Percentiles rank a stretch among this genome's conserved stretches.
phyloP scores from a whole-genome alignment of 2,888 invertebrate species.

The Drosophila meridiana region DNA sequence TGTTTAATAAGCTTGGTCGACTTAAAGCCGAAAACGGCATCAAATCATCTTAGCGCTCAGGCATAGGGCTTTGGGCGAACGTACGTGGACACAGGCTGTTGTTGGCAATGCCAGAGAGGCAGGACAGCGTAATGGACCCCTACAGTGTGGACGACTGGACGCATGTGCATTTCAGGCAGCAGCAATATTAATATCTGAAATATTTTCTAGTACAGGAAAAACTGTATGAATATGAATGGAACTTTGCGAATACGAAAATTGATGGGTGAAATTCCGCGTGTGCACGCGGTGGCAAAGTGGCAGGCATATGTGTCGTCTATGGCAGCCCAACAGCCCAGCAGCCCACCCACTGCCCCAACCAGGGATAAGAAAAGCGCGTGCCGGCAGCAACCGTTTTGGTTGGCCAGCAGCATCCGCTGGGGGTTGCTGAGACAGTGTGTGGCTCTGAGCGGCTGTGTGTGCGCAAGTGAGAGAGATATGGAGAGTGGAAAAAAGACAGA shows the following conservation, averaged over 20 bases:
- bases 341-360: constrained; percentile 7
- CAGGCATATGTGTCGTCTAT: constrained; percentile 18
- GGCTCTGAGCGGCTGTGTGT: constrained; percentile 8
- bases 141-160: constrained; percentile 20
- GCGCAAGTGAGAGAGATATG: constrained; percentile 25
- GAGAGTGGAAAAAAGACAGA: constrained; percentile 14
- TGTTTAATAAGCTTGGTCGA: constrained; percentile 27
- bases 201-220: constrained; percentile 40
- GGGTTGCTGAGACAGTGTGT: constrained; percentile 55
- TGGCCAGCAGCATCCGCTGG: constrained; percentile 72
- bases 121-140: constrained; percentile 12
- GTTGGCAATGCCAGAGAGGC: not conserved
- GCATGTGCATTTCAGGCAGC: constrained; percentile 19
- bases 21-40: not conserved
- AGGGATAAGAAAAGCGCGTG: constrained; percentile 43
- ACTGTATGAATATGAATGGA: constrained; percentile 8
- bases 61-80: constrained; percentile 12
- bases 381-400: constrained; percentile 75
- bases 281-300: constrained; percentile 19
- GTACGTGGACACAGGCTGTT: not conserved
- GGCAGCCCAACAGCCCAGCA: constrained; percentile 14
- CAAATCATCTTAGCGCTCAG: constrained; percentile 21
- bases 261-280: constrained; percentile 48
- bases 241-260: constrained; percentile 2
- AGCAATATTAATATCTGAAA: constrained; percentile 66